Conservation (phyloP, 2,797 vertebrate genomes). For the Gymnoscopelus microlampas region DNA sequence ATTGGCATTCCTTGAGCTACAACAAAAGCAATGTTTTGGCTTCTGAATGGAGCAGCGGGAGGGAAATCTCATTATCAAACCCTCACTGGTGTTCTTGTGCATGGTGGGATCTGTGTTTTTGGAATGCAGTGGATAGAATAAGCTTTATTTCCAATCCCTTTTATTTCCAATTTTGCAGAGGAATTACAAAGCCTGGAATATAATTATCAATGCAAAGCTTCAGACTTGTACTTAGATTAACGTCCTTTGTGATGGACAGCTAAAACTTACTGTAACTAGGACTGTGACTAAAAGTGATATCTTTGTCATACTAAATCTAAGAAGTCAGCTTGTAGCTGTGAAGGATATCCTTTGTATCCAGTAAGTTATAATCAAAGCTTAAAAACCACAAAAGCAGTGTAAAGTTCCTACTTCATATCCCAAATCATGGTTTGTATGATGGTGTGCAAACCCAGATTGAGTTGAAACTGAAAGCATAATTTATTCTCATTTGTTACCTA, state of each 20-base stretch:
- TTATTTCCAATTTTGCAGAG: constrained; percentile 2
- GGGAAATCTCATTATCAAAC: constrained; percentile 45
- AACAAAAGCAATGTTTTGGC: constrained; percentile 35
- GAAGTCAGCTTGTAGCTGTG: not conserved
- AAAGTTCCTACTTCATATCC: not conserved
- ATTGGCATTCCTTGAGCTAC: constrained; percentile 51
- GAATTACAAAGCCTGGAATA: constrained; percentile 36
- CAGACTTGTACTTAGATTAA: constrained; percentile 1
- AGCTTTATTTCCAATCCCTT: constrained; percentile 28
- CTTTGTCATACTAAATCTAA: not conserved
- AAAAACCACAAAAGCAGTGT: constrained; percentile 3
- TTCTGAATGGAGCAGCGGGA: constrained; percentile 25
- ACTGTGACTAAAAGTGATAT: constrained; percentile 1
- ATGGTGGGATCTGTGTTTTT: constrained; percentile 38
- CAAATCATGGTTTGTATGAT: constrained; percentile 6
- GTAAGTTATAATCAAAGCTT: not conserved
- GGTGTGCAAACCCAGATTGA: constrained; percentile 9
- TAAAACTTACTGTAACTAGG: constrained; percentile 3
- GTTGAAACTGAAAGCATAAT: constrained; percentile 4
- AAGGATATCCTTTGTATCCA: constrained; percentile 10
- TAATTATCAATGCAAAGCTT: constrained; percentile 22
- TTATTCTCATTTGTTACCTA: not conserved
- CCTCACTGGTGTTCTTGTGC: constrained; percentile 42
- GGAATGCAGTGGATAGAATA: constrained; percentile 36
- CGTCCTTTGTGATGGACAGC: constrained; percentile 6